phyloP scores from a whole-genome alignment of 1,140 invertebrate genomes.

The Aphelenchoides fujianensis region DNA sequence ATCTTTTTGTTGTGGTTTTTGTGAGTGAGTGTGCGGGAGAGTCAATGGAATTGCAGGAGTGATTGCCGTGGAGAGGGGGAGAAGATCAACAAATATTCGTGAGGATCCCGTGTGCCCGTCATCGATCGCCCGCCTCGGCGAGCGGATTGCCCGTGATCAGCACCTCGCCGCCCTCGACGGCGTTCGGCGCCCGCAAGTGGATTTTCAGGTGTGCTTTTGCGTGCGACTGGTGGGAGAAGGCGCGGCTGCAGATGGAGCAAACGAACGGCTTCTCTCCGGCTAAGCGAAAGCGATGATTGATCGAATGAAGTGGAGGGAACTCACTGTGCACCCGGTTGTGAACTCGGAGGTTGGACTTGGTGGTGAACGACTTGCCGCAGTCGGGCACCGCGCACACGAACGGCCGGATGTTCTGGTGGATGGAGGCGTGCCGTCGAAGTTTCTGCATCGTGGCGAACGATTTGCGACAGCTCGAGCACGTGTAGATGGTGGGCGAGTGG shows the following conservation, averaged over 20 bases:
- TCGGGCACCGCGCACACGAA: neutral
- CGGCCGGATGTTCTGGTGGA: conserved; percentile 3
- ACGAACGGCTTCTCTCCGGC: conserved; percentile 17
- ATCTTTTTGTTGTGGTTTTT: neutral
- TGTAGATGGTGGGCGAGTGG: conserved; percentile 10
- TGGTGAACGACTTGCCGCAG: conserved; percentile 17
- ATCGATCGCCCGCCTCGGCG: no score
- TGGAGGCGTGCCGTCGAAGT: neutral
- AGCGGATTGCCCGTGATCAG: neutral
- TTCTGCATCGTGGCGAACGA: conserved; percentile 3
- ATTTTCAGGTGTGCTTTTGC: conserved; percentile 16
- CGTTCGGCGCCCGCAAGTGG: neutral
- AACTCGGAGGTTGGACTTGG: neutral
- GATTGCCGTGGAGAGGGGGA: neutral
- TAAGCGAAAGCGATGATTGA: no score
- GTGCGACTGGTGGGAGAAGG: conserved; percentile 16
- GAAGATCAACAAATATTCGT: neutral
- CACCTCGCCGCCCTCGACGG: neutral
- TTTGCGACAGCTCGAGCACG: conserved; percentile 11
- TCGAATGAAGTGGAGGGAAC: no score
- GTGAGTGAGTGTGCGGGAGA: neutral
- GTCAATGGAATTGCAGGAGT: neutral
- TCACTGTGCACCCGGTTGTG: conserved; percentile 15
- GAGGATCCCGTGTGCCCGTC: neutral
- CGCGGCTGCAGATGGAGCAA: conserved; percentile 6